A percentile compares a stretch with the other conserved stretches of the same genome.
Evolutionary conservation across 2,797 vertebrate species (phyloP).

Genomic region (Heliangelus exortis): DNA sequence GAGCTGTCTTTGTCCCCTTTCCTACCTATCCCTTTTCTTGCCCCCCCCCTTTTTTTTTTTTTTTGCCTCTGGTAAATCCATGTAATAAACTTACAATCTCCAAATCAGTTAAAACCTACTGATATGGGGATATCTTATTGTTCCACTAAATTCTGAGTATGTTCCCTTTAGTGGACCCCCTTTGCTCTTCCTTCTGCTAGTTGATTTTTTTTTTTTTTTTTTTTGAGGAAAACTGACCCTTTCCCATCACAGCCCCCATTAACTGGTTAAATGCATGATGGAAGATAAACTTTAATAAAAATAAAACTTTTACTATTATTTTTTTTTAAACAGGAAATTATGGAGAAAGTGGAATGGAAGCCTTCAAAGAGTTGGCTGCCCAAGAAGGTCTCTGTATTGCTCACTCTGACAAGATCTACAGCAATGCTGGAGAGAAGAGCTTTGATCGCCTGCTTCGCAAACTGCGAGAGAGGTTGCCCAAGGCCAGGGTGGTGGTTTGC

Average conservation of each 20-base stretch:
- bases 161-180: not conserved
- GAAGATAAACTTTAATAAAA: not conserved
- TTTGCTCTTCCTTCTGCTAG: not conserved
- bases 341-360: conserved; percentile 98
- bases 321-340: conserved; percentile 88
- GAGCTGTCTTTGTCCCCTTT: not conserved
- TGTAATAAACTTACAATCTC: not conserved
- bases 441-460: conserved; percentile 95
- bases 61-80: not conserved
- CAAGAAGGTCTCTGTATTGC: conserved; percentile 96
- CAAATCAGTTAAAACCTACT: not conserved
- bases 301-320: not conserved
- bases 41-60: too few relatives aligned
- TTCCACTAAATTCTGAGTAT: not conserved
- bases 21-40: not conserved
- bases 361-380: conserved; percentile 96
- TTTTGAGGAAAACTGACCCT: not conserved
- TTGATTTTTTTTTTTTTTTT: not conserved
- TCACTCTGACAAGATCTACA: conserved; percentile 99
- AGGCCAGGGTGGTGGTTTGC: conserved; percentile 95
- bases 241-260: not conserved
- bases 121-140: not conserved
- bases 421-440: conserved; percentile 95
- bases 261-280: not conserved
- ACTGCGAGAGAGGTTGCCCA: conserved; percentile 92